Evolutionary conservation across 2,113 vertebrate genomes (phyloP).

Genomic region (Notothenia coriiceps): DNA sequence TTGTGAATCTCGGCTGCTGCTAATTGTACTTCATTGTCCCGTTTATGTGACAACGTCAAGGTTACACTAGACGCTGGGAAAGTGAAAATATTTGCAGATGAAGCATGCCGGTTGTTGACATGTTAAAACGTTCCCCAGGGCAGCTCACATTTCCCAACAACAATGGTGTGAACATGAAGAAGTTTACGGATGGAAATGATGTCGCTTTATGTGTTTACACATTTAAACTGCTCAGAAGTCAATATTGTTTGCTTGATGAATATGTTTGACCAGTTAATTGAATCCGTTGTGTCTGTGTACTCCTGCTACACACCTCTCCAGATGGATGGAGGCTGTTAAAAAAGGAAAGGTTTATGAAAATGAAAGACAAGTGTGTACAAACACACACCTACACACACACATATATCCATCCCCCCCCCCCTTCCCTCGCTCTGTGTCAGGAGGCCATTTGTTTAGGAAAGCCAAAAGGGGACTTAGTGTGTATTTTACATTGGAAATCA

Average conservation of each 20-base stretch:
- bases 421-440: conserved; percentile 44
- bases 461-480: conserved; percentile 81
- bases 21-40: conserved; percentile 1
- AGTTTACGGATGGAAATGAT: background rate
- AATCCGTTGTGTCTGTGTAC: conserved; percentile 45
- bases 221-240: background rate
- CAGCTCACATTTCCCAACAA: conserved; percentile 27
- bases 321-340: conserved; percentile 72
- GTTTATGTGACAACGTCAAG: conserved; percentile 51
- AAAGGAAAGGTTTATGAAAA: conserved; percentile 86
- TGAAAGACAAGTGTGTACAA: conserved; percentile 69
- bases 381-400: conserved; percentile 38
- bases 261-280: conserved; percentile 52
- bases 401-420: conserved; percentile 20
- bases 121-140: conserved; percentile 31
- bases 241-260: background rate
- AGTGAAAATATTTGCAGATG: conserved; percentile 79
- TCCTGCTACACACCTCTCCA: conserved; percentile 50
- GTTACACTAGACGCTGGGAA: conserved; percentile 55
- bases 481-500: conserved; percentile 85
- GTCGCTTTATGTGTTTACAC: background rate
- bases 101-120: conserved; percentile 77
- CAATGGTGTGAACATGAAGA: conserved; percentile 7
- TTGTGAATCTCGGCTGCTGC: background rate
- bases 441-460: conserved; percentile 82